These are phyloP conservation scores for Ooceraea biroi DNA, from an alignment of 1,140 invertebrate species.

Conservation along the genomic window DNA sequence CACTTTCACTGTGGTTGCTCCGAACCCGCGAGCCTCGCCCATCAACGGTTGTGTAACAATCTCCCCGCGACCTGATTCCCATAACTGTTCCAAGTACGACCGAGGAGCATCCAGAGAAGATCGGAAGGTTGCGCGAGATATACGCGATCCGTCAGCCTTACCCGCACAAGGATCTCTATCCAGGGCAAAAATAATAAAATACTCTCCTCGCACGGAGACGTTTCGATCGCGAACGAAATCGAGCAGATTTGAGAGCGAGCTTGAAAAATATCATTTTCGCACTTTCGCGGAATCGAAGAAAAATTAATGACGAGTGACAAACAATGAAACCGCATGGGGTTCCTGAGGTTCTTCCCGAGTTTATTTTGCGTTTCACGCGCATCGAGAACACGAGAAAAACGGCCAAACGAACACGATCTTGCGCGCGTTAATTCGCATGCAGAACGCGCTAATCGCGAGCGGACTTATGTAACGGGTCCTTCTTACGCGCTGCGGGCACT, in stretches of 20 bases:
- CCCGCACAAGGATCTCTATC: not conserved
- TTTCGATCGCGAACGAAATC: not conserved
- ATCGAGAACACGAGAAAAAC: not conserved
- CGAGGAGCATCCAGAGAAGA: slow-evolving; percentile 62
- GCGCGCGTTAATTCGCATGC: slow-evolving; percentile 57
- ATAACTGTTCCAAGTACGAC: slow-evolving; percentile 78
- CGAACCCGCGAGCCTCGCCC: slow-evolving; percentile 75
- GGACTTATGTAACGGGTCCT: slow-evolving; percentile 53
- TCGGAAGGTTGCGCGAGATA: slow-evolving; percentile 51
- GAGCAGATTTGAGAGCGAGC: too few species aligned
- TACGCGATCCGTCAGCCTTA: slow-evolving; percentile 3
- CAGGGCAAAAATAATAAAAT: not conserved
- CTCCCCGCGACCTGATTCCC: slow-evolving; percentile 79
- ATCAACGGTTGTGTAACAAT: slow-evolving; percentile 75
- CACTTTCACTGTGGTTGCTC: slow-evolving; percentile 78
- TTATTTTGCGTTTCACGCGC: not conserved
- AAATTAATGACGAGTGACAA: too few species aligned
- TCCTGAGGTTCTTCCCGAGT: too few species aligned
- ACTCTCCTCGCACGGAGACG: not conserved
- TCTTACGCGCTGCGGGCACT: slow-evolving; percentile 56
- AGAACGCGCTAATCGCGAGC: slow-evolving; percentile 53
- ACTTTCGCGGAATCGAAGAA: not conserved
- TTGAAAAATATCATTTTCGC: too few species aligned
- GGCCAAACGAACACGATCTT: not conserved
- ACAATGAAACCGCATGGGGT: too few species aligned